A percentile compares a stretch with the other conserved stretches of the same genome.
Evolutionary conservation across 2,113 vertebrate species (phyloP).

Genomic region (Poecilia latipinna): DNA sequence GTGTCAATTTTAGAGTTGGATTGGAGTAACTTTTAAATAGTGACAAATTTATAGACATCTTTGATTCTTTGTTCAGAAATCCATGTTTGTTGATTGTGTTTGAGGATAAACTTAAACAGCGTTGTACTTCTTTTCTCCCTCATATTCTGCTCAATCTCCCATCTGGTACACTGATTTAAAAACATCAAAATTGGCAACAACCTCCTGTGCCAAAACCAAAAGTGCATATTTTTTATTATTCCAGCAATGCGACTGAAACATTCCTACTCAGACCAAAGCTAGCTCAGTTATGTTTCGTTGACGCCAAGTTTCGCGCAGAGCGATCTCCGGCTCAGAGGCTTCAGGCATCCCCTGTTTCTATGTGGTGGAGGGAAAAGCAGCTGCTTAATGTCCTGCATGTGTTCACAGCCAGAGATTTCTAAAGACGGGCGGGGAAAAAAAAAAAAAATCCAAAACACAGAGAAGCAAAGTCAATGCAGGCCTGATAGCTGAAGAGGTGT

Average conservation of each 20-base stretch:
- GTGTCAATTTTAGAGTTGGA: no score
- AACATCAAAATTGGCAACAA: slow-evolving; percentile 3
- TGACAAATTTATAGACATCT: no score
- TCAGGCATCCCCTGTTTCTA: slow-evolving; percentile 28
- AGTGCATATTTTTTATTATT: slow-evolving; percentile 46
- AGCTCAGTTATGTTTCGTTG: slow-evolving; percentile 62
- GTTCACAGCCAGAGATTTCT: not conserved
- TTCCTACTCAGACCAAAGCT: slow-evolving; percentile 68
- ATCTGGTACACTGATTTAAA: slow-evolving; percentile 18
- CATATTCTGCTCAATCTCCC: not conserved
- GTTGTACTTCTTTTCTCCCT: slow-evolving; percentile 27
- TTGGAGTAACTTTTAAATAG: no score
- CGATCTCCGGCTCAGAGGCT: slow-evolving; percentile 35
- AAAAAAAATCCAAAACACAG: slow-evolving; percentile 28
- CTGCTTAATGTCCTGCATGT: slow-evolving; percentile 8
- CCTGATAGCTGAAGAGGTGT: slow-evolving; percentile 11
- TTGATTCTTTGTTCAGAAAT: no score
- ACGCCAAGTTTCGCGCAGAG: slow-evolving; percentile 30
- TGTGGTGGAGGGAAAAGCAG: slow-evolving; percentile 30
- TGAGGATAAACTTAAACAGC: not conserved
- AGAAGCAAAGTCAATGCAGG: slow-evolving; percentile 10
- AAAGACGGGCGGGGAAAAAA: not conserved
- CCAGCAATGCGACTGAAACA: slow-evolving; percentile 63
- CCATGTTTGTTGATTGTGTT: not conserved
- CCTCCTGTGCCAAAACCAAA: slow-evolving; percentile 4